These are phyloP conservation scores for Andrena camellia DNA, from an alignment of 2,888 invertebrate genomes.

Conservation along the genomic window DNA sequence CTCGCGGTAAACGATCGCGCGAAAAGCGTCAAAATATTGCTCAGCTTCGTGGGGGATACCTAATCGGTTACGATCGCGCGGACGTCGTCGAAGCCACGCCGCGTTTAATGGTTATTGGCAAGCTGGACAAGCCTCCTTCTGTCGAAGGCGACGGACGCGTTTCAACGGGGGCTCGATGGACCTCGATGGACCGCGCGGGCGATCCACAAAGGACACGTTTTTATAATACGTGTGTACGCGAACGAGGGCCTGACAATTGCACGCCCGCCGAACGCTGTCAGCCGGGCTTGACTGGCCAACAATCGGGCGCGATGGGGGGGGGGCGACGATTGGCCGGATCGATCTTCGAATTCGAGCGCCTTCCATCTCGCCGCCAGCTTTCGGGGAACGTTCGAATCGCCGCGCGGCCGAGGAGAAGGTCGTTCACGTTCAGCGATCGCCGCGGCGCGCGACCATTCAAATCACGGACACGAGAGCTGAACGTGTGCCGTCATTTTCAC, in stretches of 20 bases:
- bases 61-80: not conserved
- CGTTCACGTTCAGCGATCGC: constrained; percentile 31
- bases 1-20: not conserved
- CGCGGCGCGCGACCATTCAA: constrained; percentile 14
- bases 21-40: constrained; percentile 1
- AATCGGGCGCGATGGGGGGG: constrained; percentile 42
- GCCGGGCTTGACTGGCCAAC: constrained; percentile 49
- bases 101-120: constrained; percentile 53
- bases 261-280: constrained; percentile 44
- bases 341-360: constrained; percentile 41
- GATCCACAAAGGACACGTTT: constrained; percentile 58
- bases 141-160: constrained; percentile 61
- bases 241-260: constrained; percentile 63
- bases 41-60: not conserved
- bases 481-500: not conserved
- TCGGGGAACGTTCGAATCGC: constrained; percentile 26
- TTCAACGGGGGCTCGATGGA: constrained; percentile 60
- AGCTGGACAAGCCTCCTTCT: constrained; percentile 57
- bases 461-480: not conserved
- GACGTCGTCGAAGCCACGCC: not conserved
- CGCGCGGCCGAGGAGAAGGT: constrained; percentile 21
- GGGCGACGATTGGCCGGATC: not conserved
- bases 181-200: constrained; percentile 40
- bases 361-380: constrained; percentile 14
- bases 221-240: constrained; percentile 43